These are phyloP conservation scores for Eonycteris spelaea DNA, from an alignment of 2,113 vertebrate genomes.

Conservation along the genomic window DNA sequence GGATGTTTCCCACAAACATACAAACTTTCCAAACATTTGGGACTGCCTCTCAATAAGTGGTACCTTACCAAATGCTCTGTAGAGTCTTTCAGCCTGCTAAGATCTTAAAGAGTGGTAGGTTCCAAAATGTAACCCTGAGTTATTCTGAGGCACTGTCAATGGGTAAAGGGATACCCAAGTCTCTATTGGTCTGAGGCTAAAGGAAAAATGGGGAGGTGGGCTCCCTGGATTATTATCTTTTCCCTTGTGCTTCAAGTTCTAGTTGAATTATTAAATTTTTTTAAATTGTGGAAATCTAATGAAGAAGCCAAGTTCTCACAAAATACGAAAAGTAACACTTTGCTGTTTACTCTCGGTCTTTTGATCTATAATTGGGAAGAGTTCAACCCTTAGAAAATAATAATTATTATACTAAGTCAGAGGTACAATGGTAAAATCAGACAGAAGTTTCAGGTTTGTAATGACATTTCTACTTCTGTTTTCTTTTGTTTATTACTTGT, in stretches of 20 bases:
- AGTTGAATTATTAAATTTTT: not conserved
- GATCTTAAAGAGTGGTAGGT: not conserved
- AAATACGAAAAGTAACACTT: not conserved
- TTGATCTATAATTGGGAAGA: not conserved
- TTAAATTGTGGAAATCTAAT: not conserved
- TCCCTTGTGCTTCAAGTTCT: not conserved
- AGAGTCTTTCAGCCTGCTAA: not conserved
- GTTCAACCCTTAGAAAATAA: slow-evolving; percentile 26
- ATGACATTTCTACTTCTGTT: not conserved
- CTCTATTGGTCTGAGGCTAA: not conserved
- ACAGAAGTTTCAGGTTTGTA: not conserved
- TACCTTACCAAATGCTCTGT: not conserved
- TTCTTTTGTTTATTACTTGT: not conserved
- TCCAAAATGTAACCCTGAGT: not conserved
- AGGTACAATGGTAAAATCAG: not conserved
- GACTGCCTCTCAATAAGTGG: not conserved
- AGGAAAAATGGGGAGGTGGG: not conserved
- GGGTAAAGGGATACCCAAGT: not conserved
- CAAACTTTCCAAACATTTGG: not conserved
- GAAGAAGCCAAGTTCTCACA: not conserved
- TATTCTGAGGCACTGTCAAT: not conserved
- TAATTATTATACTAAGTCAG: not conserved
- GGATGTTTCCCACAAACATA: not conserved
- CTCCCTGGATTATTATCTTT: not conserved
- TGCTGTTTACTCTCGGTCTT: not conserved